A percentile compares a stretch with the other conserved stretches of the same genome.
These are phyloP conservation scores for Sarotherodon lohbergeri DNA, from an alignment of 2,113 vertebrate genomes.

Conservation along the genomic window DNA sequence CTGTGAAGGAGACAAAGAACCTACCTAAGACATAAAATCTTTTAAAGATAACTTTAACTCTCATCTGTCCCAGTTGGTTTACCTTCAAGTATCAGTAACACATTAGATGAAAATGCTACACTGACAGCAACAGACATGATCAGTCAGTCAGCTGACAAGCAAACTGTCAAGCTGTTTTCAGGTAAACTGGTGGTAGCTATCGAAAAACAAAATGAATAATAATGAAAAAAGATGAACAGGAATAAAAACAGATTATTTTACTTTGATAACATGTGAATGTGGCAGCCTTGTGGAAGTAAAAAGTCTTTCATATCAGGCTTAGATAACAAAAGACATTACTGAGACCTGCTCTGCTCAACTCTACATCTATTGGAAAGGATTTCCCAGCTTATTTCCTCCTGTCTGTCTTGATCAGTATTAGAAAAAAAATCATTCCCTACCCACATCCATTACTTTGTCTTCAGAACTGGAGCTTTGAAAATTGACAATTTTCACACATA, in stretches of 20 bases:
- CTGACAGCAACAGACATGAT: not conserved
- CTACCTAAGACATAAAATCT: not conserved
- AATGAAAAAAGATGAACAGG: not conserved
- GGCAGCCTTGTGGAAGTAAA: not conserved
- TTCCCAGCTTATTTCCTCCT: not conserved
- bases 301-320: not conserved
- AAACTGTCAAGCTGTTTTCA: not conserved
- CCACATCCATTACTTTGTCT: not conserved
- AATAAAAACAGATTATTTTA: not conserved
- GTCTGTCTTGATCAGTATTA: not conserved
- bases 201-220: not conserved
- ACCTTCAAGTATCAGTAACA: not conserved
- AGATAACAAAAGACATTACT: not conserved
- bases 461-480: not conserved
- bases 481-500: constrained; percentile 7
- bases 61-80: not conserved
- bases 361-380: not conserved
- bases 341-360: not conserved
- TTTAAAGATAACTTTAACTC: not conserved
- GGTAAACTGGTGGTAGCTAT: not conserved
- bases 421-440: not conserved
- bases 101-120: not conserved
- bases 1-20: not conserved
- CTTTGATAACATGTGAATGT: not conserved
- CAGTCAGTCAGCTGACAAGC: not conserved